phyloP scores from a whole-genome alignment of 2,113 vertebrate genomes.

The Thunnus maccoyii region DNA sequence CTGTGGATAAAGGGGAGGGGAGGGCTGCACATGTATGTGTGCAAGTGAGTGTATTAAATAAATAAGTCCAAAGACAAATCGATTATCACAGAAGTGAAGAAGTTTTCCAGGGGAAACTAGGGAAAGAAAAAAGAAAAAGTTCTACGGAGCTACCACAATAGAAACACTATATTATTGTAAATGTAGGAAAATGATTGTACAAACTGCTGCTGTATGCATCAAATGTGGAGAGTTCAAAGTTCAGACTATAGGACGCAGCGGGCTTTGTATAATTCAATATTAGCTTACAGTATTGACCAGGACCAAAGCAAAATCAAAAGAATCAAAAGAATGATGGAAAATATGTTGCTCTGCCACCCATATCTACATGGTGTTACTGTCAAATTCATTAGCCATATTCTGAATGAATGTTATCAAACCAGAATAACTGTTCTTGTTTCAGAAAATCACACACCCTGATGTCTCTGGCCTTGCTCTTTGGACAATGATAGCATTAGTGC shows the following conservation, averaged over 20 bases:
- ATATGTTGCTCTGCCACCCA: neutral
- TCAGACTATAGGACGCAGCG: slow-evolving; percentile 25
- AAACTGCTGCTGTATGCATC: slow-evolving; percentile 2
- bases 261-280: slow-evolving; percentile 44
- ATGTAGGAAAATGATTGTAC: neutral
- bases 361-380: neutral
- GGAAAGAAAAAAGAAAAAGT: slow-evolving; percentile 50
- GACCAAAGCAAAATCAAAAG: slow-evolving; percentile 1
- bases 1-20: slow-evolving; percentile 67
- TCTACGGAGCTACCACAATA: slow-evolving; percentile 41
- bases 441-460: slow-evolving; percentile 9
- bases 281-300: neutral
- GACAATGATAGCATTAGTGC: neutral
- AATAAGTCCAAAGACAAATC: slow-evolving; percentile 78
- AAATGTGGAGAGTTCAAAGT: slow-evolving; percentile 40
- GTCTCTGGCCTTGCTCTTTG: slow-evolving; percentile 10
- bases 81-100: slow-evolving; percentile 70
- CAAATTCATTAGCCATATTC: slow-evolving; percentile 7
- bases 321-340: slow-evolving; percentile 14
- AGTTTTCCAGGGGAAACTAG: slow-evolving; percentile 58
- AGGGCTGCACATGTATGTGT: slow-evolving; percentile 56
- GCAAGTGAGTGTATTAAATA: slow-evolving; percentile 63
- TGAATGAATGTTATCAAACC: slow-evolving; percentile 33
- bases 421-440: slow-evolving; percentile 12
- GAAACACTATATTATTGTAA: slow-evolving; percentile 8